These are phyloP conservation scores for Caenorhabditis inopinata DNA, from an alignment of 1,140 invertebrate genomes.

Conservation along the genomic window DNA sequence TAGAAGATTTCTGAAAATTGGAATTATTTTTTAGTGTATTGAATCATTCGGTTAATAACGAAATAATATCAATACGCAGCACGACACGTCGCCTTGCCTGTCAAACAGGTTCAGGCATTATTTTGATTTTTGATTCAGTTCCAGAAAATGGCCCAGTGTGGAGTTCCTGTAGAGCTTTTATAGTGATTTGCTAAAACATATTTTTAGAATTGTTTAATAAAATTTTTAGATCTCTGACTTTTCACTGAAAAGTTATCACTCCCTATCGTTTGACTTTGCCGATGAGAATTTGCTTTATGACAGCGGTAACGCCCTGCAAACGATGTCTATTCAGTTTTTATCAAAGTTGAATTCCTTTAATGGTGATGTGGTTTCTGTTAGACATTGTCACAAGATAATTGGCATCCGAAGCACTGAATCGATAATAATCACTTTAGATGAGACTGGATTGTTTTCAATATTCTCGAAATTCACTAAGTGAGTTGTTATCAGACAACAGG, in stretches of 20 bases:
- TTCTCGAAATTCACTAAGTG: neutral
- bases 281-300: constrained; percentile 24
- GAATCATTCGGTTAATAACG: neutral
- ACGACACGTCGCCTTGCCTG: constrained; percentile 16
- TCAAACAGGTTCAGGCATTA: constrained; percentile 16
- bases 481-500: neutral
- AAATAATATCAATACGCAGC: constrained; percentile 9
- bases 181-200: neutral
- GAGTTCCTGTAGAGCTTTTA: neutral
- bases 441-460: neutral
- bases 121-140: constrained; percentile 4
- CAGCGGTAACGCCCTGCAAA: constrained; percentile 20
- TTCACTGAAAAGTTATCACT: constrained; percentile 2
- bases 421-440: neutral
- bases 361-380: neutral
- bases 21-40: neutral
- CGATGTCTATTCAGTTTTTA: neutral
- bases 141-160: neutral
- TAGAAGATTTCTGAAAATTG: neutral
- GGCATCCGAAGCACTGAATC: neutral
- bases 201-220: neutral
- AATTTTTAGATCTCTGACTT: constrained; percentile 3
- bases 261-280: neutral
- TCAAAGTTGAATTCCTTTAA: constrained; percentile 15
- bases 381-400: neutral